Base-by-base conservation (phyloP, 2,888 invertebrate genomes). In the Harpagoxenus sublaevis region DNA sequence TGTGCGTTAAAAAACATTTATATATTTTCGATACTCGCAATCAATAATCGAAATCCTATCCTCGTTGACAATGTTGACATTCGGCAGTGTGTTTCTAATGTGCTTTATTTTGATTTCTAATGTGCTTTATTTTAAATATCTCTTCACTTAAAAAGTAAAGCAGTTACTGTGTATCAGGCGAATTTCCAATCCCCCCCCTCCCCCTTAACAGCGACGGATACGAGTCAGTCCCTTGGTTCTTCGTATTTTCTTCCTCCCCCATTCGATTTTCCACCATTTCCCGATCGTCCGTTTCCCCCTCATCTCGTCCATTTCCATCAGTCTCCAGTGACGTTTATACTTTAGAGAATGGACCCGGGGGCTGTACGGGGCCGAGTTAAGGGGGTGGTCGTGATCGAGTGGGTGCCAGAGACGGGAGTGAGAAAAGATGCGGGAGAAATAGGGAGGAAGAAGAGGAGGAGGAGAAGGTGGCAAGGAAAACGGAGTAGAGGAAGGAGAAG, bases 291-390 rank as follows among this genome's bases (percentile, higher is more conserved):
- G 86, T 84, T 78, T 85, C 70, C 84, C 68, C 75, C 71, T 71
- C 84, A 83, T 84, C 89, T 82, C 91, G 91, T 90, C 91, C 89
- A 89, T 90, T 89, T 89, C 89, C 88, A 91, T 90, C 90, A 89
- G 91, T 89, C 89, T 90, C 85, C 85, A 85, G 87, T 88, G 91
- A 92, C 91, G 92, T 92, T 91, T 91, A 91, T 92, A 92, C 93
- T 93, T 93, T 92, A 89, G 91, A 92, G 93, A 93, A 93, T 92
- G 92, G 93, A 93, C 92, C 94, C 92, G 89, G 83, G 90, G 94
- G 94, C 92, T 91, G 90, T 91, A 75, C 86, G 83, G 89, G 83
- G 87, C 78, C 87, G 88, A 86, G 83, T 88, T 83, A 83, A 79
- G 85, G 84, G 88, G 87, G 84, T 85, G 88, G 85, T 86, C 75